Evolutionary conservation across 2,888 invertebrate species (phyloP).

Genomic region (Macroteleia sp.): DNA sequence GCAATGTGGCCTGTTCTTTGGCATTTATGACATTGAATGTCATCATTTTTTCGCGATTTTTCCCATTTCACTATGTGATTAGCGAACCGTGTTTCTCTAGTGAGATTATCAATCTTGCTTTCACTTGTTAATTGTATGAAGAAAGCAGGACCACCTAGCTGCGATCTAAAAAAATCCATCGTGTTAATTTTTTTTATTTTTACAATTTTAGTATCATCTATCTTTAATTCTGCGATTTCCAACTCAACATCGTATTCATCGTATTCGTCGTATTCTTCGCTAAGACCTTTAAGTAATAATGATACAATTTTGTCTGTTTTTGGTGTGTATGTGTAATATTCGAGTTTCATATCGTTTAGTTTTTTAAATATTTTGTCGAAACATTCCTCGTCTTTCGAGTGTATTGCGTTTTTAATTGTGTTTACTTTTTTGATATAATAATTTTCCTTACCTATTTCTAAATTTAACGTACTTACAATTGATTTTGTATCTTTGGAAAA

Average conservation of each 20-base stretch:
- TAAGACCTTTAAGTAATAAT: constrained; percentile 16
- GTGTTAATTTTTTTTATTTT: constrained; percentile 41
- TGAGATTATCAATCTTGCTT: not conserved
- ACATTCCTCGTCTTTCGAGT: not conserved
- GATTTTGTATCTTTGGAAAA: not conserved
- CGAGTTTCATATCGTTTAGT: not conserved
- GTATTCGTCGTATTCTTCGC: not conserved
- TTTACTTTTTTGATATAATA: constrained; percentile 18
- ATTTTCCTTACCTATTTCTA: constrained; percentile 4
- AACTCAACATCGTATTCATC: not conserved
- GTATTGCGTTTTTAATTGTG: not conserved
- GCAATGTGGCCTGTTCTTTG: constrained; percentile 22
- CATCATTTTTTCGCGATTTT: constrained; percentile 24
- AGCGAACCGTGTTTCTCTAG: not conserved
- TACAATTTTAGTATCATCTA: constrained; percentile 10
- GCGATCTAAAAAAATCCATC: constrained; percentile 25
- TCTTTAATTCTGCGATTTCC: not conserved
- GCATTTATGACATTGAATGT: too few species aligned
- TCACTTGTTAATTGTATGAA: too few species aligned
- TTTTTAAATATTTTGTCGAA: not conserved
- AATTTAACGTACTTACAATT: not conserved
- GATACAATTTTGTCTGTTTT: constrained; percentile 13
- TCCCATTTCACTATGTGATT: constrained; percentile 40
- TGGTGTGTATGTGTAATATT: constrained; percentile 26
- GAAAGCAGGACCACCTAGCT: not conserved